These are phyloP conservation scores for Mobula hypostoma DNA, from an alignment of 2,113 vertebrate genomes.

Conservation along the genomic window DNA sequence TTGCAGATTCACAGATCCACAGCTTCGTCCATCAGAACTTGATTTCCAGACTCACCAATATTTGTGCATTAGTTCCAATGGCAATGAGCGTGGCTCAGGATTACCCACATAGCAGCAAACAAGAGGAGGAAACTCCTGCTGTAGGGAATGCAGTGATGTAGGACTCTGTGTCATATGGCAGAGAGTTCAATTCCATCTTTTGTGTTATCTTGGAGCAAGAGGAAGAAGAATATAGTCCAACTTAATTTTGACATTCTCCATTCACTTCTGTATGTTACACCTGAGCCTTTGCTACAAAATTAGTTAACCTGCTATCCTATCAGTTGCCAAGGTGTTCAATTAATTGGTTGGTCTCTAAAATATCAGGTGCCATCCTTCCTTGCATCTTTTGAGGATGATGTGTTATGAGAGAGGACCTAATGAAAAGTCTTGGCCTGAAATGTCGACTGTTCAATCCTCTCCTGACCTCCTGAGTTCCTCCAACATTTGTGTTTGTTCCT, in stretches of 20 bases:
- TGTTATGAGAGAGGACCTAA: no score
- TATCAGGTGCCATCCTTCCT: background rate
- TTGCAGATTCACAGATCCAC: no score
- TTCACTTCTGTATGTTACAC: background rate
- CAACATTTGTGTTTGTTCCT: no score
- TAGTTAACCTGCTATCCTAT: background rate
- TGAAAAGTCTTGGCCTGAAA: no score
- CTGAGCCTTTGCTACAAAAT: background rate
- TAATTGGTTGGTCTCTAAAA: background rate
- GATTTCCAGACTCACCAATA: no score
- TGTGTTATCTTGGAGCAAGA: background rate
- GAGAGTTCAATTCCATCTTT: background rate
- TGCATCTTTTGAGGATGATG: background rate
- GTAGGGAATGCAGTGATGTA: background rate
- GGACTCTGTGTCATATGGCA: background rate
- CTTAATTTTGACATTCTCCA: background rate
- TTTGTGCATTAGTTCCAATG: background rate
- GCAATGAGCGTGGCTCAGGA: background rate
- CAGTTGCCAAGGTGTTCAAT: background rate
- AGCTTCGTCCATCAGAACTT: no score
- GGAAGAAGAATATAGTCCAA: background rate
- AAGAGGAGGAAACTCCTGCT: background rate
- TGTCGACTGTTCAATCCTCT: no score
- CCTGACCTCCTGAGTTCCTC: no score
- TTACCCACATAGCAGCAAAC: background rate